Conservation (phyloP, 2,797 vertebrate species). For the Oreochromis mossambicus region DNA sequence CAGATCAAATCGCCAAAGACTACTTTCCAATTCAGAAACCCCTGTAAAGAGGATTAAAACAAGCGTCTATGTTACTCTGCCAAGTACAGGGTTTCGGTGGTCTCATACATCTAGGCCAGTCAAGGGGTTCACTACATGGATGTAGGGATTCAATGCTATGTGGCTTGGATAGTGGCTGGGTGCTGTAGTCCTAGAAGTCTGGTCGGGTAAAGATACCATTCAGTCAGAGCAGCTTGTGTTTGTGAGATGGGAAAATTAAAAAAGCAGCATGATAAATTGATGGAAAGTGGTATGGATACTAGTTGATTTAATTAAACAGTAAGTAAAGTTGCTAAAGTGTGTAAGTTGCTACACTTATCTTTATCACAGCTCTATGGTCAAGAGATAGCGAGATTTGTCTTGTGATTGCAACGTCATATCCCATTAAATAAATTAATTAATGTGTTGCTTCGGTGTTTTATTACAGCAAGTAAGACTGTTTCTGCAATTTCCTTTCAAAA, state of each 20-base stretch:
- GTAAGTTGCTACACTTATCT: background rate
- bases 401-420: background rate
- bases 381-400: background rate
- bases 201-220: background rate
- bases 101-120: rapidly evolving
- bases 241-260: background rate
- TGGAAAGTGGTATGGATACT: background rate
- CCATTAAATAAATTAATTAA: background rate
- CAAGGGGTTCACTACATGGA: background rate
- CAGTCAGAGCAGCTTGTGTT: background rate
- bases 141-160: background rate
- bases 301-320: background rate
- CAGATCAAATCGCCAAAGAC: background rate
- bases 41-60: background rate
- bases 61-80: background rate
- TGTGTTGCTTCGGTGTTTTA: background rate
- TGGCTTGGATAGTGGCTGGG: background rate
- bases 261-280: background rate
- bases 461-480: background rate
- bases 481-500: background rate
- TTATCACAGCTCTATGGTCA: background rate
- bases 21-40: background rate
- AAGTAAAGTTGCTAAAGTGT: background rate
- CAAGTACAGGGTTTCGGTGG: background rate
- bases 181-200: rapidly evolving